Conservation (phyloP, 2,797 vertebrate genomes). For the Myripristis jacobus region DNA sequence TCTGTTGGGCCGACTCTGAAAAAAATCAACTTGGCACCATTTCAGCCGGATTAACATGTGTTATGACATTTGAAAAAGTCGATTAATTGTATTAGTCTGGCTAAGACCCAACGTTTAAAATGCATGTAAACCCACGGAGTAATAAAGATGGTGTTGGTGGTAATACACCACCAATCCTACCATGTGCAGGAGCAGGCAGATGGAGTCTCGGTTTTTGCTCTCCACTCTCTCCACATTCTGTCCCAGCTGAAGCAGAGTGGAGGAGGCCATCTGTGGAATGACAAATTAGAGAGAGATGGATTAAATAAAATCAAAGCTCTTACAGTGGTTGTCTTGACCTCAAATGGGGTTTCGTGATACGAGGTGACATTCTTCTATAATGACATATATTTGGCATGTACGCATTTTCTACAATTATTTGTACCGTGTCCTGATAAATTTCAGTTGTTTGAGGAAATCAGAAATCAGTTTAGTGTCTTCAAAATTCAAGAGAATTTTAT, state of each 20-base stretch:
- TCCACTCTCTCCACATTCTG: slow-evolving; percentile 88
- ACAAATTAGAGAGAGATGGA: slow-evolving; percentile 40
- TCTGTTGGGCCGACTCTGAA: too few relatives aligned
- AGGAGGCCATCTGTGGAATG: slow-evolving; percentile 87
- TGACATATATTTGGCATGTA: background rate
- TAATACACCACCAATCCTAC: slow-evolving; percentile 71
- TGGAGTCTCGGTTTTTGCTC: slow-evolving; percentile 90
- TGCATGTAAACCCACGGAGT: too few relatives aligned
- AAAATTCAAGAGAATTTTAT: background rate
- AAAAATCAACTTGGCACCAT: too few relatives aligned
- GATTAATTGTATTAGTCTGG: too few relatives aligned
- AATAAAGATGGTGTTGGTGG: too few relatives aligned
- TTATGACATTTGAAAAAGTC: too few relatives aligned
- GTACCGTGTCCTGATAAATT: background rate
- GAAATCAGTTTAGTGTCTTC: too few relatives aligned
- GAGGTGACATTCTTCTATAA: background rate
- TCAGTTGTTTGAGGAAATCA: too few relatives aligned
- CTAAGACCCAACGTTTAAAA: too few relatives aligned
- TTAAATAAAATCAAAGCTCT: slow-evolving; percentile 51
- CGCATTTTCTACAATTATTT: background rate
- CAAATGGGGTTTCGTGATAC: slow-evolving; percentile 4
- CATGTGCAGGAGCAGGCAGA: slow-evolving; percentile 92
- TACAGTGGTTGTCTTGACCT: slow-evolving; percentile 32
- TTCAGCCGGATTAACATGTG: too few relatives aligned
- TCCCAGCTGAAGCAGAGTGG: slow-evolving; percentile 90